Conservation (phyloP, 2,113 vertebrate genomes). For the Pelodiscus sinensis region DNA sequence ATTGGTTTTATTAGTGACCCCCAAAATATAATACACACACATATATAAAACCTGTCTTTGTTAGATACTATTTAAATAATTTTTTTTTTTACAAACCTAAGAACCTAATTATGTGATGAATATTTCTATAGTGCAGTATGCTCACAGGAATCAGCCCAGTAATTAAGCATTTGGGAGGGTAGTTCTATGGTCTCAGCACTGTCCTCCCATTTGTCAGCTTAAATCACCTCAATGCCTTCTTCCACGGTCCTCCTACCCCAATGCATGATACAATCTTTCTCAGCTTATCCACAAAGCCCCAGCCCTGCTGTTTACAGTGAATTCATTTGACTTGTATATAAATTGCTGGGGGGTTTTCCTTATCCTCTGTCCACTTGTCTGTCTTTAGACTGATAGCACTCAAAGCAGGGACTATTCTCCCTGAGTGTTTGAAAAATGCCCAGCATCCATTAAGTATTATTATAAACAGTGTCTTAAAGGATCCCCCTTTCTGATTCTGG, state of each 20-base stretch:
- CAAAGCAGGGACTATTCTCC: fast-evolving
- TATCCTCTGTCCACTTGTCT: background rate
- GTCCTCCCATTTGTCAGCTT: background rate
- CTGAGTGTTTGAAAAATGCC: background rate
- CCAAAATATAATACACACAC: background rate
- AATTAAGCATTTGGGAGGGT: background rate
- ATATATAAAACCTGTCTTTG: background rate
- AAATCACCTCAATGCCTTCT: background rate
- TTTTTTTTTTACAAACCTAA: background rate
- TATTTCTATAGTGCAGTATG: background rate
- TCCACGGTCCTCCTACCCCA: background rate
- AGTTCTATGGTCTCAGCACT: background rate
- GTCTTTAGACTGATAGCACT: background rate
- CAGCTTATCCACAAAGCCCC: fast-evolving
- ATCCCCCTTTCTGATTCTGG: background rate
- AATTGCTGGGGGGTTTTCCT: background rate
- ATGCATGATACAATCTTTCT: background rate
- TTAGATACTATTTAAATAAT: background rate
- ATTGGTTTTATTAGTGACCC: background rate
- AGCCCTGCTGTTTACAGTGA: fast-evolving
- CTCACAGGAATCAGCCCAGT: background rate
- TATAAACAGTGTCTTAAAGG: background rate
- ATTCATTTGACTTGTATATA: background rate
- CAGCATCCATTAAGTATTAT: fast-evolving
- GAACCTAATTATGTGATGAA: background rate